Percentiles rank a stretch among this genome's conserved stretches.
phyloP scores from a whole-genome alignment of 2,888 invertebrate species.

The Diarsia dahlii region DNA sequence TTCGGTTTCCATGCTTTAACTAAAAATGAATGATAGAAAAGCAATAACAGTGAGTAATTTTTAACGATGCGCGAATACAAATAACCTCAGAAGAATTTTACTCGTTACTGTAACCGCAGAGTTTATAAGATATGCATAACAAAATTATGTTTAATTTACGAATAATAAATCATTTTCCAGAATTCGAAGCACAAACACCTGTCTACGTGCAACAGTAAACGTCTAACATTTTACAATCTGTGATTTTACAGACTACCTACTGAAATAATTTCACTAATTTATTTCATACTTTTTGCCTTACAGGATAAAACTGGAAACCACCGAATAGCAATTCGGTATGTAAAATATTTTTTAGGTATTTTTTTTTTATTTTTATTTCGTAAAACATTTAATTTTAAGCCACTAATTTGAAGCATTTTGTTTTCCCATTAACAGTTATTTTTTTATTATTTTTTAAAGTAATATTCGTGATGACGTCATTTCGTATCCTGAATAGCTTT shows the following conservation, averaged over 20 bases:
- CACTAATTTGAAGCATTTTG: too few species aligned
- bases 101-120: background rate
- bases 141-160: background rate
- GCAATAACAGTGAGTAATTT: background rate
- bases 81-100: background rate
- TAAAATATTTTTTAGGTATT: too few species aligned
- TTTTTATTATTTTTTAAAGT: too few species aligned
- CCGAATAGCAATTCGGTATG: too few species aligned
- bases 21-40: background rate
- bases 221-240: slow-evolving; percentile 6
- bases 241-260: slow-evolving; percentile 12
- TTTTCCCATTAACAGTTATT: too few species aligned
- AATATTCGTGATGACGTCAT: too few species aligned
- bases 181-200: background rate
- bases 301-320: background rate
- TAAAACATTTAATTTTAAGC: too few species aligned
- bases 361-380: too few species aligned
- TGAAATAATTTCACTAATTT: background rate
- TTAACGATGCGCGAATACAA: background rate
- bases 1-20: background rate
- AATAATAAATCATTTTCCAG: background rate
- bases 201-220: background rate
- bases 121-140: background rate
- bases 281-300: background rate
- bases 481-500: too few species aligned